A percentile compares a stretch with the other conserved stretches of the same genome.
These are phyloP conservation scores for Picathartes gymnocephalus DNA, from an alignment of 2,113 vertebrate genomes.

Conservation along the genomic window DNA sequence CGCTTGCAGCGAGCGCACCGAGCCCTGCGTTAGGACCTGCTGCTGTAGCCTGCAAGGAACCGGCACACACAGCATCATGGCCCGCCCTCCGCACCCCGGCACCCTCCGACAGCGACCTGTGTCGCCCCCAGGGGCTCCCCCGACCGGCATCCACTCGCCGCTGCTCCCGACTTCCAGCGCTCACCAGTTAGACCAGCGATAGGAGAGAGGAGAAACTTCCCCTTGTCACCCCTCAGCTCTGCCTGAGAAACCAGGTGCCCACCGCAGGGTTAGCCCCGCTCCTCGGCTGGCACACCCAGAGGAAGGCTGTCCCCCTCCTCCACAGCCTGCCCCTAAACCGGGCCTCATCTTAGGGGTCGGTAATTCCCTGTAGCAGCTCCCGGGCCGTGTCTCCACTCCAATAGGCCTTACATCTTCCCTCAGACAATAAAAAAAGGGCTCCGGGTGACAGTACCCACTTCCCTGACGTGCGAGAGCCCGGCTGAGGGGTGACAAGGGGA, in stretches of 20 bases:
- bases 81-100: background rate
- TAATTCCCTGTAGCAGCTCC: background rate
- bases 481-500: background rate
- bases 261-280: background rate
- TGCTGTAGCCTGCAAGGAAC: conserved; percentile 88
- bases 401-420: background rate
- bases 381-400: background rate
- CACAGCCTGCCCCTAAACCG: background rate
- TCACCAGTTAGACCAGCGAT: rapidly evolving
- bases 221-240: background rate
- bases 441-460: rapidly evolving
- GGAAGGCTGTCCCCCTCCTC: too few relatives aligned
- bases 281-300: background rate
- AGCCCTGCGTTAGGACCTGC: conserved; percentile 90
- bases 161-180: background rate
- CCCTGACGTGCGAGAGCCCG: background rate
- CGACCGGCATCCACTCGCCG: background rate
- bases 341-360: background rate
- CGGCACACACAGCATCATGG: conserved; percentile 50
- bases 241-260: background rate
- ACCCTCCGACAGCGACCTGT: background rate
- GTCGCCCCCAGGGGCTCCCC: too few relatives aligned
- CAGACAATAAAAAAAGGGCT: background rate
- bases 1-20: conserved; percentile 83
- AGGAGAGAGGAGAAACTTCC: too few relatives aligned